phyloP scores from a whole-genome alignment of 2,113 vertebrate species.

The Bos taurus region DNA sequence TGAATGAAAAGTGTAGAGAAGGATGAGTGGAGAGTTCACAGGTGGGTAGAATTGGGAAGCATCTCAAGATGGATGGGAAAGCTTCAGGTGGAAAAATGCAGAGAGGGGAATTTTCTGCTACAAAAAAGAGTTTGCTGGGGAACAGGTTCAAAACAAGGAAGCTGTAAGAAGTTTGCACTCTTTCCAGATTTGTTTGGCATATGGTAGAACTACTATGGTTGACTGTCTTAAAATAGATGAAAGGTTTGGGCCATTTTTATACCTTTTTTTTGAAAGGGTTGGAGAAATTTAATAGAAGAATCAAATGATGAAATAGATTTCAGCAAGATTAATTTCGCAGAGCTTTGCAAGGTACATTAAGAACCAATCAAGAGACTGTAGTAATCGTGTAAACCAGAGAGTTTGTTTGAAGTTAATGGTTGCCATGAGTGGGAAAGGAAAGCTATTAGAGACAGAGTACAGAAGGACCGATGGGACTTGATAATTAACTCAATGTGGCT shows the following conservation, averaged over 20 bases:
- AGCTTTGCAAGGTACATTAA: neutral
- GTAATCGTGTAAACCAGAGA: neutral
- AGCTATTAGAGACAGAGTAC: neutral
- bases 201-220: neutral
- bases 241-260: neutral
- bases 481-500: neutral
- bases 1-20: neutral
- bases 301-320: neutral
- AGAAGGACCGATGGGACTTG: neutral
- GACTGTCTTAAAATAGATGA: neutral
- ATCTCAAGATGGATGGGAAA: neutral
- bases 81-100: neutral
- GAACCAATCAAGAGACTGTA: neutral
- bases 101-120: neutral
- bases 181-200: neutral
- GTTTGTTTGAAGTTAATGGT: neutral
- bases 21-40: neutral
- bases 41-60: neutral
- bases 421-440: neutral
- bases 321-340: neutral
- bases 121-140: neutral
- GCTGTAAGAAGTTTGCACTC: neutral
- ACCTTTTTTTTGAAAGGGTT: neutral
- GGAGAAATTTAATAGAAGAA: neutral
- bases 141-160: neutral